Conservation (phyloP, 2,113 vertebrate genomes). For the Corynorhinus townsendii region DNA sequence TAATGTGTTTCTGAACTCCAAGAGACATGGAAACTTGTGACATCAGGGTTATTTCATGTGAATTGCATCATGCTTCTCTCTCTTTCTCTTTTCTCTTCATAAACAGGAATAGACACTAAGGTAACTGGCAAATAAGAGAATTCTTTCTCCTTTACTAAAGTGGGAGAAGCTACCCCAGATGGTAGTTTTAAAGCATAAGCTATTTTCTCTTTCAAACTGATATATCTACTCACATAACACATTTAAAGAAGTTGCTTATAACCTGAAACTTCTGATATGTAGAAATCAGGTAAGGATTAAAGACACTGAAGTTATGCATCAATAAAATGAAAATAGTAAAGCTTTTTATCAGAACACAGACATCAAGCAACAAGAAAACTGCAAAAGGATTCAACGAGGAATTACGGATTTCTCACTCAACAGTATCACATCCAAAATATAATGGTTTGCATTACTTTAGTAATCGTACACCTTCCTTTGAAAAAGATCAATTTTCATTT, state of each 20-base stretch:
- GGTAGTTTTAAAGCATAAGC: slow-evolving; percentile 22
- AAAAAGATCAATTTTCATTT: slow-evolving; percentile 10
- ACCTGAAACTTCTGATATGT: slow-evolving; percentile 10
- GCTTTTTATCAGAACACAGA: slow-evolving; percentile 12
- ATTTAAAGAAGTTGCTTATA: slow-evolving; percentile 8
- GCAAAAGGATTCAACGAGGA: neutral
- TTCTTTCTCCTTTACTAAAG: slow-evolving; percentile 46
- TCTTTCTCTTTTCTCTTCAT: slow-evolving; percentile 51
- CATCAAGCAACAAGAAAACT: slow-evolving; percentile 7
- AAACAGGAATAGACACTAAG: slow-evolving; percentile 49
- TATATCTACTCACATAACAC: neutral
- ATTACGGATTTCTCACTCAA: slow-evolving; percentile 40
- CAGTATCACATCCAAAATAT: slow-evolving; percentile 34
- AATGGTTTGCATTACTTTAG: slow-evolving; percentile 60
- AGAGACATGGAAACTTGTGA: slow-evolving; percentile 21
- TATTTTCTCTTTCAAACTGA: slow-evolving; percentile 47
- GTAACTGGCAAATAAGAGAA: slow-evolving; percentile 37
- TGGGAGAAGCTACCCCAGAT: slow-evolving; percentile 39
- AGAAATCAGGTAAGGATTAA: slow-evolving; percentile 19
- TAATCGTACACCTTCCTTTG: slow-evolving; percentile 27
- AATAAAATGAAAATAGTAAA: neutral
- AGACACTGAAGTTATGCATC: neutral
- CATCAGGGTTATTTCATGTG: slow-evolving; percentile 67
- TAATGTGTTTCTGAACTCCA: slow-evolving; percentile 31
- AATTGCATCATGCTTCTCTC: slow-evolving; percentile 76